Evolutionary conservation across 35 echinoderm and acorn worm genomes (phyloP), one percentile per base, ranked within the genome.

Genomic region (Ophioderma brevispina): DNA sequence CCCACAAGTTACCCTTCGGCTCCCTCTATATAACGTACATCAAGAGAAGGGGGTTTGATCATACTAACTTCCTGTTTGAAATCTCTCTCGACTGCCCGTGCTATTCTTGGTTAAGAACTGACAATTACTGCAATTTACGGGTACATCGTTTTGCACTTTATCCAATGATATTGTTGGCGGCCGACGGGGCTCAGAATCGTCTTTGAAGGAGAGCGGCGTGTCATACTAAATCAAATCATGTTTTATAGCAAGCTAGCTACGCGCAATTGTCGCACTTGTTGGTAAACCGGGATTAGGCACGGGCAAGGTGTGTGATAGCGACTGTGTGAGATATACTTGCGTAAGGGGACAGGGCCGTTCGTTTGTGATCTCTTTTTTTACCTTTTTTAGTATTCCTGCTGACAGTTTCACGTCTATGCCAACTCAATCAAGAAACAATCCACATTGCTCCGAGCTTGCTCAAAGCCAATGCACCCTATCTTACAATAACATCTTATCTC

Each of bases 101-200:
- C 59, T 70, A 25, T 70, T 70, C 59, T 25, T 70, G 59, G 17
- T 70, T 70, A 70, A 70, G 59, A 70, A 8, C 28, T 70, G 59
- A 70, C 59, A 70, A 70, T 70, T 70, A 70, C 59, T 6, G 23
- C 43, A 85, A 85, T 85, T 85, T 85, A 55, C 83, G 36, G 37
- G 83, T 85, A 85, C 83, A 85, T 64, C 46, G 43, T 85, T 85
- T 85, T 85, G 49, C 83, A 85, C 83, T 85, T 59, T 85, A 64
- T 18, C 32, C 43, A 13, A 52, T 52, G 83, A 15, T 59, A 33
- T 23, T 32, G 23, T 25, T 70, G 59, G 59, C 59, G 59, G 59
- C 59, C 59, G 28, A 30, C 59, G 59, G 59, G 17, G 23, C 10
- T 70, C 17, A 2, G n/a, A 70, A 70, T 32, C 35, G 83, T 81